phyloP scores from a whole-genome alignment of 2,797 vertebrate genomes.

The Enteromius anoplus region DNA sequence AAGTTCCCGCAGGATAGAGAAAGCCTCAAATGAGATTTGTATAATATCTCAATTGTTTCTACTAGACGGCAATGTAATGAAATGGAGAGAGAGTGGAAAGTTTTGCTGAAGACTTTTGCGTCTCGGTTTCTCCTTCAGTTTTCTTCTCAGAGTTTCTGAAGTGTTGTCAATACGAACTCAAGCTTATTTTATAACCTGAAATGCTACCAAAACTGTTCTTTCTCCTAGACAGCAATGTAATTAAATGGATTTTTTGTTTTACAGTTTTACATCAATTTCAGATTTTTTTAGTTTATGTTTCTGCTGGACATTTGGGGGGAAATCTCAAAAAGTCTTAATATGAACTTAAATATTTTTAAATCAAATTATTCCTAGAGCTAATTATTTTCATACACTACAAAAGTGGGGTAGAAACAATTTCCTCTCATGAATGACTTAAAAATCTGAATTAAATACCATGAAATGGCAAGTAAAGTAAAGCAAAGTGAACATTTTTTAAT shows the following conservation, averaged over 20 bases:
- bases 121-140: background rate
- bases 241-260: background rate
- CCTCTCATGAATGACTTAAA: background rate
- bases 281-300: background rate
- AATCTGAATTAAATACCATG: background rate
- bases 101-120: background rate
- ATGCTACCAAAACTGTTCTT: background rate
- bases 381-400: background rate
- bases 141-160: too few relatives aligned
- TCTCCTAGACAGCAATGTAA: background rate
- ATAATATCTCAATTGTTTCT: conserved; percentile 17
- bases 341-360: background rate
- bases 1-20: background rate
- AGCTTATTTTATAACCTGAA: background rate
- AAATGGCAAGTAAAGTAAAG: background rate
- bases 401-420: background rate
- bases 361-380: background rate
- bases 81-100: background rate
- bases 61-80: background rate
- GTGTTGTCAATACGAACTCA: too few relatives aligned
- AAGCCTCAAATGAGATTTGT: conserved; percentile 10
- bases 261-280: background rate
- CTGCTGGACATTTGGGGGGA: background rate
- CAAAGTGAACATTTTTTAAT: background rate
- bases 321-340: background rate